These are phyloP conservation scores for Tachycineta bicolor DNA, from an alignment of 2,113 vertebrate genomes.

Conservation along the genomic window DNA sequence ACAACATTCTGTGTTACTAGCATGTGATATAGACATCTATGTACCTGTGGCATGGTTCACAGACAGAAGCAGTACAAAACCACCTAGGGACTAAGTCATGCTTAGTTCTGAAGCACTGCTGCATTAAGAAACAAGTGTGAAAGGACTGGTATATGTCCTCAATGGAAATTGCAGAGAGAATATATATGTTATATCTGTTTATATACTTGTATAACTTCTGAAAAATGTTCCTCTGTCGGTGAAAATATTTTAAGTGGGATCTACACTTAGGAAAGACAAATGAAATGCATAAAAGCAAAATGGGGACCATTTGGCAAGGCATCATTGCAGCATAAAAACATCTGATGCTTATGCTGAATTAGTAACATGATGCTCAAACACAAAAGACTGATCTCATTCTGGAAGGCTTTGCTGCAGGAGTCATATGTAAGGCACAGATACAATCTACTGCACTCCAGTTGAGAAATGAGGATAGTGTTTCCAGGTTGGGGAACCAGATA, in stretches of 20 bases:
- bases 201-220: not conserved
- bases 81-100: not conserved
- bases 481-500: not conserved
- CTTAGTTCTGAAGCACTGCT: not conserved
- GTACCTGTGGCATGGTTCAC: not conserved
- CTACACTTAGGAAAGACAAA: not conserved
- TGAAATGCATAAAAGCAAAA: not conserved
- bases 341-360: not conserved
- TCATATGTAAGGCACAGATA: not conserved
- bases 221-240: not conserved
- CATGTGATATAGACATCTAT: not conserved
- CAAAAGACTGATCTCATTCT: not conserved
- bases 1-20: not conserved
- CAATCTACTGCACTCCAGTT: not conserved
- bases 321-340: not conserved
- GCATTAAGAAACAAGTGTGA: not conserved
- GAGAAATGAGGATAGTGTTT: not conserved
- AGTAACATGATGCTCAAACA: not conserved
- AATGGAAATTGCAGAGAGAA: not conserved
- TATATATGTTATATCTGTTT: not conserved
- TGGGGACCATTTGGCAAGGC: not conserved
- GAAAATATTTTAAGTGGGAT: not conserved
- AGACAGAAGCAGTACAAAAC: not conserved
- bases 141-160: not conserved
- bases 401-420: not conserved